Evolutionary conservation across 92 coral and sea anemone species (phyloP), one percentile per base, ranked within the genome.

Genomic region (Phenganax stokvisi): DNA sequence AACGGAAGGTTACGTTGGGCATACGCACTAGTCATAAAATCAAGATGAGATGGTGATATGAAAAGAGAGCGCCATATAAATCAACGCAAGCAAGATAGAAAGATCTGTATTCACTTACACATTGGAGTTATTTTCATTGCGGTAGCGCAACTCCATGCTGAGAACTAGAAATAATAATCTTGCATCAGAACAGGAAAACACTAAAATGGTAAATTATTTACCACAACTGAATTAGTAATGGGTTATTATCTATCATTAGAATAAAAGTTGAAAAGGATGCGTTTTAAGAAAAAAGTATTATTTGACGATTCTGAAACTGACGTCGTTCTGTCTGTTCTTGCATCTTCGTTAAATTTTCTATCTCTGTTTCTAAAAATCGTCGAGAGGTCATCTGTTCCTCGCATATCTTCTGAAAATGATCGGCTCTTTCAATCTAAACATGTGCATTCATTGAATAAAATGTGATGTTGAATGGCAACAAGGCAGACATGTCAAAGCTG

Each of bases 261-360:
- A 5, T 37, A 2, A 37, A 37, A 37, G 47, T 37, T 37, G 47
- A 37, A 37, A 5, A 37, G 47, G 47, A 37, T 37, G 47, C 47
- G 47, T 37, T 5, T 37, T 37, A 37, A 37, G 47, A 37, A 37
- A 51, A 69, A 69, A 20, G 17, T 12, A 15, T 27, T 15, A 69
- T 7, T 17, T 37, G 47, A 69, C 30, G 31, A 56, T n/a, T 59
- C 17, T 80, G 15, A 15, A 55, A 84, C 90, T 81, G 16, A 88
- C 90, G 77, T 12, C 82, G 75, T 63, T 91, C 92, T 57, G 96
- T 91, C 83, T 91, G 96, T 72, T 85, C 90, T 77, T 87, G 85
- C 71, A 90, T 86, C 60, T 86, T 82, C 74, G 85, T 88, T 5
- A 91, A 77, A 54, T 91, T 89, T 3, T 88, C 89, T 51, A 88